Evolutionary conservation across 2,797 vertebrate species (phyloP), one percentile per base, ranked within the genome.

Genomic region (Pipistrellus kuhlii): DNA sequence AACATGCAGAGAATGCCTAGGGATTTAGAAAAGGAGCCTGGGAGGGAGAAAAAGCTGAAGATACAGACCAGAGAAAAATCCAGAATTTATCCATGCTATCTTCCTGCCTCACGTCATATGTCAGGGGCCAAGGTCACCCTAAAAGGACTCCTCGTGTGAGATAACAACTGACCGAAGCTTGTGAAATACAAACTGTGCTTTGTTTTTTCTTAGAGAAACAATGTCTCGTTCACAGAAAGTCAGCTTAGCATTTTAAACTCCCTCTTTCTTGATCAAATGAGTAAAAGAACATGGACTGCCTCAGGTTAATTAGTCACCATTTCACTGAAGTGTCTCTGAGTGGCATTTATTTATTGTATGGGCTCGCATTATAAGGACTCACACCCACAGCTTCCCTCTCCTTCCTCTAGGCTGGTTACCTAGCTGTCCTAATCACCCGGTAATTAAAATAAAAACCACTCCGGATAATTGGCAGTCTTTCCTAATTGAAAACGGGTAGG

Each of bases 361-460:
- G 21, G 35, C 91, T 95, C 94, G 81, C 64, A 81, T 95, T 90
- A 59, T 59, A 93, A 97, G 46, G 78, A 96, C 94, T 91, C 41
- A 10, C 46, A 92, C 51, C 15, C 48, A 57, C 44, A 32, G 32
- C 86, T 82, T 77, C 93, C 32, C 25, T 85, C 90, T 4, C 41
- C 82, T 96, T 94, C 92, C 97, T 92, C 23, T 9, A 66, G 96
- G 97, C 95, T 97, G 95, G 97, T 95, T 96, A 97, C 93, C 95
- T 93, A 94, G 91, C 93, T 97, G 84, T 91, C 90, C 88, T 98
- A 97, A 97, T 97, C 95, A 95, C 88, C 85, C 86, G 4, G 51
- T 96, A 98, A 98, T 98, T 98, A 98, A 97, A 97, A 98, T 88
- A 46, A 98, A 98, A 97, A 96, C 69, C 76, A 96, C 95, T 98